Percentiles rank a stretch among this genome's conserved stretches.
phyloP scores from a whole-genome alignment of 2,797 vertebrate genomes.

The Arrhamphus sclerolepis region DNA sequence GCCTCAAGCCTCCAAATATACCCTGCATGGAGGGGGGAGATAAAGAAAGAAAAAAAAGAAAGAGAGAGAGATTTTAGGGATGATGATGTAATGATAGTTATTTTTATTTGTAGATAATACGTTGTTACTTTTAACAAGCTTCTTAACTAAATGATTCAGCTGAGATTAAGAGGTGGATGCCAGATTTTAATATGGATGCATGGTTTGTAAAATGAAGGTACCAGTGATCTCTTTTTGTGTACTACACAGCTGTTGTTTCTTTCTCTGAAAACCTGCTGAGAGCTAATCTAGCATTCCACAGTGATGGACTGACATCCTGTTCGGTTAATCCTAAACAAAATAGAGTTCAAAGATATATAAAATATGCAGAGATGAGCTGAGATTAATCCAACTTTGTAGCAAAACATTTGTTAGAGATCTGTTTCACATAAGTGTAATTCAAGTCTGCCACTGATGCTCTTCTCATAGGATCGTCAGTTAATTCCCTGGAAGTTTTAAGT shows the following conservation, averaged over 20 bases:
- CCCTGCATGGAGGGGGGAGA: constrained; percentile 71
- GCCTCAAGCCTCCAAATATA: constrained; percentile 65
- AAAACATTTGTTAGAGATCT: background rate
- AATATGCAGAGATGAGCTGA: background rate
- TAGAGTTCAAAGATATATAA: background rate
- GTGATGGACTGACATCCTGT: no score
- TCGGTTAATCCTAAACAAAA: background rate
- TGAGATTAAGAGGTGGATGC: no score
- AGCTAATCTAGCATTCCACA: no score
- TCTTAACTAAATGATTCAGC: no score
- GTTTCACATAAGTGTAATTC: background rate
- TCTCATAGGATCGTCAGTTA: constrained; percentile 24
- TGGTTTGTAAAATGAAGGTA: no score
- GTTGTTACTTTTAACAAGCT: no score
- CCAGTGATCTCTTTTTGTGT: no score
- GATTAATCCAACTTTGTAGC: background rate
- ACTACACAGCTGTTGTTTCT: no score
- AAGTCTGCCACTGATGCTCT: constrained; percentile 6
- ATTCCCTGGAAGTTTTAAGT: constrained; percentile 22
- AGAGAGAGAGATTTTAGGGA: constrained; percentile 54
- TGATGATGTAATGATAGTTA: no score
- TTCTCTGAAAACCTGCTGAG: no score
- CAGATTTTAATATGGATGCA: no score
- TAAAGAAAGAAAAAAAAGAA: constrained; percentile 62
- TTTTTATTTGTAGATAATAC: no score